Evolutionary conservation across 2,797 vertebrate species (phyloP), one percentile per base, ranked within the genome.

Genomic region (Xerus rutilus): DNA sequence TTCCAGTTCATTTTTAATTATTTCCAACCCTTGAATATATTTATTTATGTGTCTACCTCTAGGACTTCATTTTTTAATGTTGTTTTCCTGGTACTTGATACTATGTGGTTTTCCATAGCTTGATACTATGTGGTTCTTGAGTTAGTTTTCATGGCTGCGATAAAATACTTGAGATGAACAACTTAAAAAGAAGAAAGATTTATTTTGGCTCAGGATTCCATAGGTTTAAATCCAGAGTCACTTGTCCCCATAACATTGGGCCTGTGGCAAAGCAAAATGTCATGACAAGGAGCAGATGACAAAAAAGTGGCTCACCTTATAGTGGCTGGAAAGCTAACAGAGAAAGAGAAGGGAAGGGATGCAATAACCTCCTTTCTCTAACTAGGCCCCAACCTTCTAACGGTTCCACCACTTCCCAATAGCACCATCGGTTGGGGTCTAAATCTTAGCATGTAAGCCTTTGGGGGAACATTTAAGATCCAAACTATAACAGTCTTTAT

Each of bases 1-100:
- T 67, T 72, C 43, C 54, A n/a, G 28, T 57, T 87, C 25, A 43
- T 73, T 86, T 94, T 91, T 54, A 67, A 84, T 94, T 94, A 64
- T 45, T 7, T 79, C 65, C 8, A 91, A 7, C 43, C 85, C 20
- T 15, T 69, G 43, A 54, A 77, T 85, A 64, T 77, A 82, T 82
- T 79, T 11, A 30, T 52, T 49, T 17, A 5, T 81, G 11, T 1
- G 73, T 14, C 54, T 64, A 9, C 57, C 12, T 21, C 15, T 17
- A 43, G 2, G 21, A 64, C 28, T 52, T 93, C 13, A 64, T 57
- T 72, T 84, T 85, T 62, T 3, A 43, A 47, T 30, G 20, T 77
- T 72, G 20, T 3, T 89, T 79, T 93, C 25, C 11, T 62, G 39
- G 1, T 77, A 1, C 79, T 91, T 47, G 21, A 43, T 1, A 39